A percentile compares a stretch with the other conserved stretches of the same genome.
These are phyloP conservation scores for Drosophila histrio DNA, from an alignment of 2,888 invertebrate genomes.

Conservation along the genomic window DNA sequence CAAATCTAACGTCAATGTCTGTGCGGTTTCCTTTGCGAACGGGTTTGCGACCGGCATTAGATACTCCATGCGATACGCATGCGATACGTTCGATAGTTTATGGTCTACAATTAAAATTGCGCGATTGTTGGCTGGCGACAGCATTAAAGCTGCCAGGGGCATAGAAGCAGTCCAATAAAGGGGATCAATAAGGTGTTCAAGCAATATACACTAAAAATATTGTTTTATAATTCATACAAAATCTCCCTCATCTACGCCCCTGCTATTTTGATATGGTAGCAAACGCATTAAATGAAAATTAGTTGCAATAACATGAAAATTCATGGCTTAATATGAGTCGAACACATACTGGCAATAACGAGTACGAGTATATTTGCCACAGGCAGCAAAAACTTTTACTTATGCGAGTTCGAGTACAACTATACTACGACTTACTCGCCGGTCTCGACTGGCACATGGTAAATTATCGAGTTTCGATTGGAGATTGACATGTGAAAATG, in stretches of 20 bases:
- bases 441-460: slow-evolving; percentile 43
- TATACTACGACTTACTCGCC: slow-evolving; percentile 22
- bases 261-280: slow-evolving; percentile 18
- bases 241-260: neutral
- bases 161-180: neutral
- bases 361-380: slow-evolving; percentile 34
- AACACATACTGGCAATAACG: slow-evolving; percentile 8
- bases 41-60: slow-evolving; percentile 69
- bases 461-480: slow-evolving; percentile 54
- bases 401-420: slow-evolving; percentile 24
- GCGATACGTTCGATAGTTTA: slow-evolving; percentile 65
- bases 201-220: neutral
- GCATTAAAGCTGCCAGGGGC: neutral
- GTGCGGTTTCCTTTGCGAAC: slow-evolving; percentile 73
- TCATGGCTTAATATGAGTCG: slow-evolving; percentile 72
- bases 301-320: slow-evolving; percentile 77
- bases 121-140: slow-evolving; percentile 37
- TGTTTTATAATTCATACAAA: neutral
- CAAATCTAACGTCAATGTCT: slow-evolving; percentile 65
- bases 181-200: neutral
- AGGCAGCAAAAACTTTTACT: slow-evolving; percentile 54
- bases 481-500: slow-evolving; percentile 76
- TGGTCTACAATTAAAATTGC: slow-evolving; percentile 74
- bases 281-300: slow-evolving; percentile 70
- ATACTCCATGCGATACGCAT: slow-evolving; percentile 66